Percentiles rank a stretch among this genome's conserved stretches.
These are phyloP conservation scores for Nemopilema nomurai DNA, from an alignment of 30 jellyfish, hydroid and myxozoan genomes.

Conservation along the genomic window DNA sequence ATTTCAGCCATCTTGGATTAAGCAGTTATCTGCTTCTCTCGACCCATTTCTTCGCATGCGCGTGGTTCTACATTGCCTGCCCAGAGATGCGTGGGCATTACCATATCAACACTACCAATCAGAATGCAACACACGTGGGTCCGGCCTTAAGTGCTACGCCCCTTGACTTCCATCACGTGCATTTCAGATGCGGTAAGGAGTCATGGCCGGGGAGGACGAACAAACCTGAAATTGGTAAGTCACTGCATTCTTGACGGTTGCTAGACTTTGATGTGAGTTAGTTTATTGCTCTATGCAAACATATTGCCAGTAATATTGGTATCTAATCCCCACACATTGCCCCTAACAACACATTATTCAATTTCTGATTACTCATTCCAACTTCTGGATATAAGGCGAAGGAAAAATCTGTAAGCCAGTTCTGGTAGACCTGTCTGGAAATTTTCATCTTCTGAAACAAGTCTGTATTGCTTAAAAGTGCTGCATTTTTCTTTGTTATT, in stretches of 20 bases:
- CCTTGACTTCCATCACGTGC: slow-evolving; percentile 12
- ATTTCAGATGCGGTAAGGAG: slow-evolving; percentile 6
- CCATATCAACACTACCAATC: neutral
- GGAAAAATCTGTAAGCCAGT: no score
- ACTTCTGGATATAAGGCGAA: no score
- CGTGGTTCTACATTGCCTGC: slow-evolving; percentile 53
- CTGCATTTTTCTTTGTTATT: no score
- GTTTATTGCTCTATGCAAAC: neutral
- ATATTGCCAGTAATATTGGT: no score
- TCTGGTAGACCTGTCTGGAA: no score
- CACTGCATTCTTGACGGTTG: neutral
- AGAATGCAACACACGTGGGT: neutral
- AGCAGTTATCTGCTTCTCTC: slow-evolving; percentile 30
- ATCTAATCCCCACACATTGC: no score
- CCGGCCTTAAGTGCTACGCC: neutral
- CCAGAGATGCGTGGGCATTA: neutral
- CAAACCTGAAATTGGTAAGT: neutral
- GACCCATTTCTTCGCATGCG: slow-evolving; percentile 51
- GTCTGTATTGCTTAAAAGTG: no score
- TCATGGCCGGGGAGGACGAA: slow-evolving; percentile 11
- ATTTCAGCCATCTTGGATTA: slow-evolving; percentile 17
- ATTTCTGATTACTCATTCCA: no score
- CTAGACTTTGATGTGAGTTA: no score
- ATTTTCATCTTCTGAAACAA: no score
- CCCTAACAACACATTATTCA: no score